Evolutionary conservation across 2,797 vertebrate genomes (phyloP).

Genomic region (Eospalax fontanierii): DNA sequence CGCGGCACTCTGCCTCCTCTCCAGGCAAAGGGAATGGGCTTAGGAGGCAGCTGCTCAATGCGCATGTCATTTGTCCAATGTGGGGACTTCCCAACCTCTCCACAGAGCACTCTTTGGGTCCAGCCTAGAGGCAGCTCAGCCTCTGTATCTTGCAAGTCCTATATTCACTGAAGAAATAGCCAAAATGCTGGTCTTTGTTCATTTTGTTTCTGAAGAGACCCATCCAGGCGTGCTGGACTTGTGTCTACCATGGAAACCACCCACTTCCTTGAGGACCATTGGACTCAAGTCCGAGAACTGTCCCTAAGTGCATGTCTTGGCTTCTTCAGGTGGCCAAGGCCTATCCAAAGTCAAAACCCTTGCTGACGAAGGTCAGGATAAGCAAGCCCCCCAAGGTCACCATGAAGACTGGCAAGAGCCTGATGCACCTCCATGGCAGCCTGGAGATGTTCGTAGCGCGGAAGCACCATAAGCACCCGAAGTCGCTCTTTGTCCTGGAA

Average conservation of each 20-base stretch:
- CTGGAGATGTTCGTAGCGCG: conserved; percentile 66
- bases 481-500: conserved; percentile 82
- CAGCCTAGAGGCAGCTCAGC: not conserved
- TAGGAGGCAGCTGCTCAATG: not conserved
- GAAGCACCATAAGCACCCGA: not conserved
- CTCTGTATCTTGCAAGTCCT: not conserved
- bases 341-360: conserved; percentile 71
- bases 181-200: not conserved
- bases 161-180: not conserved
- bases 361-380: conserved; percentile 76
- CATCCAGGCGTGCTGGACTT: not conserved
- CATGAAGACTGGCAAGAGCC: conserved; percentile 70
- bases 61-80: not conserved
- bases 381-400: conserved; percentile 76
- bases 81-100: not conserved
- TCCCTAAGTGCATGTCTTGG: not conserved
- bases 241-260: not conserved
- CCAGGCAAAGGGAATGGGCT: not conserved
- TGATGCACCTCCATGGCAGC: conserved; percentile 79
- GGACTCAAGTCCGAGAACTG: not conserved
- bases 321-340: conserved; percentile 70
- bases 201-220: not conserved
- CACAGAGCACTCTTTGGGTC: not conserved
- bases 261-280: not conserved
- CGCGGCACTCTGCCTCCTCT: not conserved